Base-by-base conservation (phyloP, 2,113 vertebrate species). In the Astur gentilis region DNA sequence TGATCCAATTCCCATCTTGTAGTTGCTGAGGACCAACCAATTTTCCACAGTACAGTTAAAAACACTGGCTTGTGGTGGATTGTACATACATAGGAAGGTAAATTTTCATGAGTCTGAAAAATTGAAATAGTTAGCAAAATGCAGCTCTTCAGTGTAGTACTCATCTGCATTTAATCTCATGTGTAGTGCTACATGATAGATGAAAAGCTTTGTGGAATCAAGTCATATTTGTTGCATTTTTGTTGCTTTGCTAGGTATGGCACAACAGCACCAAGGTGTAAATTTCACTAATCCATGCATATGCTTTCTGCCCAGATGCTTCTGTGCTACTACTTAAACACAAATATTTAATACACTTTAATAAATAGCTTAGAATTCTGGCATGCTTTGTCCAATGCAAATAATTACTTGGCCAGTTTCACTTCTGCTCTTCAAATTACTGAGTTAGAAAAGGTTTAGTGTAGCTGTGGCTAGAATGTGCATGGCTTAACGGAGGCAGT, bases 181-280 rank as follows among this genome's bases (percentile, higher is more conserved):
- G 0, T 21, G 42, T 19, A 50, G 27, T 55, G 2, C 29, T 38
- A 3, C 3, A 0, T 17, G 29, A 17, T 29, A 44, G 66, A 9
- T 64, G 26, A 45, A 72, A 36, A 44, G 44, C 49, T 93, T 26
- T 58, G 55, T 29, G 66, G 20, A 38, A 25, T 57, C 49, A 22
- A 11, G 17, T 13, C 0, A 0, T 25, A 20, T 65, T 52, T 90
- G 16, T 60, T 67, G 32, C 44, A 91, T 71, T 76, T 65, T 55
- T 87, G 19, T 60, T 67, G 32, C 44, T 93, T 71, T 76, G 50
- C 55, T 36, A 22, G 31, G 23, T 40, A 9, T 11, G 54, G 22
- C 7, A 3, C 40, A 36, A 1, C 21, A 65, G 49, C 72, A n/a
- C 40, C 0, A 0, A 42, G 60, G 42, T 50, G 22, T 16, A 9